Percentiles rank a stretch among this genome's conserved stretches.
Conservation (phyloP, 37 sponge, comb jelly and placozoan species). For the Beroe ovata region DNA sequence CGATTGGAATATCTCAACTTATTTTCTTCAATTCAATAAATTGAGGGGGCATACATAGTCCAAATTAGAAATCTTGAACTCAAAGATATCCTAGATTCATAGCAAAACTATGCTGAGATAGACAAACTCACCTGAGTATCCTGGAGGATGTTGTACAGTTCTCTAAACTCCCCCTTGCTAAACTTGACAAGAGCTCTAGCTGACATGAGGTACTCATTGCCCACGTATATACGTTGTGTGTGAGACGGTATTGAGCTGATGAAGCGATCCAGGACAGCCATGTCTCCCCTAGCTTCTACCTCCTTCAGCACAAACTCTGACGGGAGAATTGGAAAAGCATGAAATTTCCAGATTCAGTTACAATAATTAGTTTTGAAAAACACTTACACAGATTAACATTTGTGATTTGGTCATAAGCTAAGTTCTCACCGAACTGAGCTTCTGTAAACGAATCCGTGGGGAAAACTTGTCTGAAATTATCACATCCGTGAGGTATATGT, state of each 20-base stretch:
- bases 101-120: not conserved
- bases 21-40: not conserved
- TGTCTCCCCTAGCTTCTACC: slow-evolving; percentile 16
- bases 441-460: slow-evolving; percentile 13
- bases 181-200: slow-evolving; percentile 4
- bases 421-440: slow-evolving; percentile 46
- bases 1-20: too few relatives aligned
- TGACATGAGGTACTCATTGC: slow-evolving; percentile 13
- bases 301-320: slow-evolving; percentile 37
- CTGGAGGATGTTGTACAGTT: slow-evolving; percentile 12
- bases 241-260: slow-evolving; percentile 23
- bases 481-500: not conserved
- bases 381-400: too few relatives aligned
- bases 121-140: not conserved
- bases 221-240: not conserved
- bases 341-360: too few relatives aligned
- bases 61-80: not conserved
- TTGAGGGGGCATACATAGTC: not conserved
- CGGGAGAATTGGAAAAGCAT: not conserved
- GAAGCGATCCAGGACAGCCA: slow-evolving; percentile 4
- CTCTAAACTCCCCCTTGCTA: slow-evolving; percentile 27
- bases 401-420: too few relatives aligned
- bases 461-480: slow-evolving; percentile 22
- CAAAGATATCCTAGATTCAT: not conserved
- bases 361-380: too few relatives aligned